Evolutionary conservation across 2,113 vertebrate species (phyloP).

Genomic region (Engystomops pustulosus): DNA sequence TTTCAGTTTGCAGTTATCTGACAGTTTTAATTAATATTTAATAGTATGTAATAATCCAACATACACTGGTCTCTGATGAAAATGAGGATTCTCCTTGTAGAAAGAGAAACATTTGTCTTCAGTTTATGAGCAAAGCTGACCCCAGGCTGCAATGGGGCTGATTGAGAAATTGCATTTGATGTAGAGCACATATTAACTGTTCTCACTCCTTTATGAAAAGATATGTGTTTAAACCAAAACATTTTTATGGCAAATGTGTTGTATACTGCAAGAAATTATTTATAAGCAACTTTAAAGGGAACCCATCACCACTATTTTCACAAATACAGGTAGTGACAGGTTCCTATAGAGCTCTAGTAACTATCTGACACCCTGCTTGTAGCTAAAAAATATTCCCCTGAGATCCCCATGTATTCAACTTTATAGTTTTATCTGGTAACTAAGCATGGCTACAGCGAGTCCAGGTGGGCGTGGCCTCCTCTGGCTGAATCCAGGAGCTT

Average conservation of each 20-base stretch:
- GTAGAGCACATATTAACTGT: conserved; percentile 71
- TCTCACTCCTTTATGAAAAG: conserved; percentile 59
- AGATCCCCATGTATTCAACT: no score
- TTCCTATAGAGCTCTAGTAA: no score
- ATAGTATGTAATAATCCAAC: conserved; percentile 85
- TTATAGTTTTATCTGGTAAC: no score
- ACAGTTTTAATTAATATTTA: conserved; percentile 85
- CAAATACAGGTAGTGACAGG: no score
- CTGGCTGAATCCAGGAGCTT: no score
- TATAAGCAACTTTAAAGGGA: background rate
- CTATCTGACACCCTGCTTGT: no score
- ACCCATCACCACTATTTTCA: no score
- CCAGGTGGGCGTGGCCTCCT: no score
- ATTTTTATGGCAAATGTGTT: background rate
- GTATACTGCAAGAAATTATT: background rate
- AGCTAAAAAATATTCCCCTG: no score
- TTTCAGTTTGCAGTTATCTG: conserved; percentile 65
- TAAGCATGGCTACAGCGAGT: no score
- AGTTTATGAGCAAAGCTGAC: conserved; percentile 85
- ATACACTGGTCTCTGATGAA: conserved; percentile 74
- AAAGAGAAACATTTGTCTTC: conserved; percentile 81
- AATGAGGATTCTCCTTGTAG: conserved; percentile 82
- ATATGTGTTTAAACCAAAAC: background rate
- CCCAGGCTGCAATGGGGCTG: conserved; percentile 77
- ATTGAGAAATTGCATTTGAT: conserved; percentile 76